Evolutionary conservation across 2,797 vertebrate genomes (phyloP).

Genomic region (Hypotaenidia philippensis): DNA sequence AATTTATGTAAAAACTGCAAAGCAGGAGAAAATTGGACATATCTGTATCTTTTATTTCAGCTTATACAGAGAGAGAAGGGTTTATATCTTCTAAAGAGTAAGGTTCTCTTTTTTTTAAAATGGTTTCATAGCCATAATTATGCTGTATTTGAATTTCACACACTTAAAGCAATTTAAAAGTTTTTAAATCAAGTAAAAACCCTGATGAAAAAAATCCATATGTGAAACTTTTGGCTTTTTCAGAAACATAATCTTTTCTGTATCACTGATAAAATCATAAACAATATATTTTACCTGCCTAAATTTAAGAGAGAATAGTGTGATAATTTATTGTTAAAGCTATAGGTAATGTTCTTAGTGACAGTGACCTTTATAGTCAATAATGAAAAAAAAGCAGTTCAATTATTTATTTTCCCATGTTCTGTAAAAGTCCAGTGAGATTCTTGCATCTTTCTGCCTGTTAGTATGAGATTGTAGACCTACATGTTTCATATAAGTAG

Average conservation of each 20-base stretch:
- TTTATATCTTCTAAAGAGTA: not conserved
- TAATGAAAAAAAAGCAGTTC: not conserved
- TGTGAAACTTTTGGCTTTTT: not conserved
- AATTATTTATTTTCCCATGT: not conserved
- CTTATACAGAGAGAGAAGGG: not conserved
- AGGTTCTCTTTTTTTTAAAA: not conserved
- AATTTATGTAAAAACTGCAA: not conserved
- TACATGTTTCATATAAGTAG: not conserved
- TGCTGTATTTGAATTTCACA: not conserved
- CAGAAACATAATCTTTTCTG: not conserved
- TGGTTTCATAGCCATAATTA: not conserved
- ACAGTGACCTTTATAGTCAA: constrained; percentile 3
- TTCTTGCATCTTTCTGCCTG: not conserved
- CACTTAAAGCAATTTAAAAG: not conserved
- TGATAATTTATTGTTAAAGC: not conserved
- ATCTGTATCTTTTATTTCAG: not conserved
- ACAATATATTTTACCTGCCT: not conserved
- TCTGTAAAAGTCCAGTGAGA: not conserved
- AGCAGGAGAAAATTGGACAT: not conserved
- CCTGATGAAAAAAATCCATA: not conserved
- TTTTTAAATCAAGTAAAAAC: constrained; percentile 23
- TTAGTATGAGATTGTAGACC: not conserved
- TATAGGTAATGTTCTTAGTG: not conserved
- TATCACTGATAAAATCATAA: constrained; percentile 1
- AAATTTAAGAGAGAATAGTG: not conserved